Conservation (phyloP, 2,113 vertebrate genomes). For the Pyrgilauda ruficollis region DNA sequence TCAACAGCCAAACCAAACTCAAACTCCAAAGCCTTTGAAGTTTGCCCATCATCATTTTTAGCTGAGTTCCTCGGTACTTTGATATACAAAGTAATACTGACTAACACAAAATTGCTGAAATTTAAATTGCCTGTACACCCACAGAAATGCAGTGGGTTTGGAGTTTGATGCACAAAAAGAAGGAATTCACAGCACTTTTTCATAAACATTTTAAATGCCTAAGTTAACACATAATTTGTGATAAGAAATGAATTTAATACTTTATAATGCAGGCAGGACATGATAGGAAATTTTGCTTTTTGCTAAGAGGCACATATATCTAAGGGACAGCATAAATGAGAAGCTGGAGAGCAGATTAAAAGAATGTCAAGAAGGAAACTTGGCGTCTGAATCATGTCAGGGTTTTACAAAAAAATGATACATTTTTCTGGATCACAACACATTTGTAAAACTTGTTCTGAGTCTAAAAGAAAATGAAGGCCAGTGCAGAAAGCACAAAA, state of each 20-base stretch:
- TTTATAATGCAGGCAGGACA: conserved; percentile 15
- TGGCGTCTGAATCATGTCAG: conserved; percentile 18
- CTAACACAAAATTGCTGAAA: conserved; percentile 34
- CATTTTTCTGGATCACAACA: background rate
- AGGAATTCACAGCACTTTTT: conserved; percentile 37
- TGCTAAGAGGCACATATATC: conserved; percentile 7
- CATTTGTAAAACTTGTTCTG: background rate
- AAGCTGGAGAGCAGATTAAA: conserved; percentile 37
- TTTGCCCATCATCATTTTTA: background rate
- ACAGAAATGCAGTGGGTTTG: conserved; percentile 52
- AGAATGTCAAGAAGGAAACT: conserved; percentile 13
- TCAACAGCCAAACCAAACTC: background rate
- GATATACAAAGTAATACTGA: conserved; percentile 29
- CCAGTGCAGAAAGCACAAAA: background rate
- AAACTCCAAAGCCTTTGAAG: background rate
- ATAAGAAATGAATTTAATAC: conserved; percentile 37
- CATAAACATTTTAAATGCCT: conserved; percentile 46
- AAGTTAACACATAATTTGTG: conserved; percentile 10
- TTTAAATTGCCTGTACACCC: conserved; percentile 55
- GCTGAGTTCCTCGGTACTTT: background rate
- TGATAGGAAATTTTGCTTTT: conserved; percentile 36
- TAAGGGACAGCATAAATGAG: conserved; percentile 16
- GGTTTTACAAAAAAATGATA: background rate
- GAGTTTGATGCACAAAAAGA: conserved; percentile 47
- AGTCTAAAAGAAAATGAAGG: background rate